Base-by-base conservation (phyloP, 2,797 vertebrate genomes). In the Ciconia nigra region DNA sequence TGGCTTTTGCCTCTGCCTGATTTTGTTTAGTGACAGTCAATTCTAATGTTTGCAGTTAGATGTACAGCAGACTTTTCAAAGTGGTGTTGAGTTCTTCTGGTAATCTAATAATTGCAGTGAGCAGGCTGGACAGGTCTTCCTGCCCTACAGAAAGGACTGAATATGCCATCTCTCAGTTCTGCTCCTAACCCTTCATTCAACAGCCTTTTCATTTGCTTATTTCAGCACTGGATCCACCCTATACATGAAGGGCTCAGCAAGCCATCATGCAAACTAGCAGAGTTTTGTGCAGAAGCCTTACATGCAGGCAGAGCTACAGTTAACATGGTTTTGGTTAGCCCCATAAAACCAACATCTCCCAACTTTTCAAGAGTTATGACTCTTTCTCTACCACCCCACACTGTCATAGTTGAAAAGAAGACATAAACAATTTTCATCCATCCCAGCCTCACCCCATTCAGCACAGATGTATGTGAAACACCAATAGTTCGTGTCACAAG, bases 121-220 rank as follows among this genome's bases (percentile, higher is more conserved):
- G 81, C 83, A 93, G 67, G 90, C 88, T 92, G 63, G 78, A 76
- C 83, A 71, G 47, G 90, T 90, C 91, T 80, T 66, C 83, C 78
- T 83, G 61, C 51, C 70, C 70, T 77, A 87, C 42, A 70, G 73
- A 72, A 87, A 72, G 70, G 71, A 81, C 62, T 62, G 54, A 72
- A 83, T 44, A 49, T 67, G 66, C 55, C 55, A 67, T 29, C 70
- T 73, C 83, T 81, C 5, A 1, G 49, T 82, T 89, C 73, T 6
- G 42, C 33, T 90, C 90, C 73, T 82, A 71, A 73, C 15, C 41
- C 28, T 62, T 76, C 4, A 1, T 54, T 78, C 37, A 89, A 55
- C n/a, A 90, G 44, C 47, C 17, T 96, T 95, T 90, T 83, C 78
- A 93, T 96, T 93, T 93, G 81, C 78, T 93, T 92, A 67, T 83